These are phyloP conservation scores for Protophormia terraenovae DNA, from an alignment of 2,888 invertebrate species.

Conservation along the genomic window DNA sequence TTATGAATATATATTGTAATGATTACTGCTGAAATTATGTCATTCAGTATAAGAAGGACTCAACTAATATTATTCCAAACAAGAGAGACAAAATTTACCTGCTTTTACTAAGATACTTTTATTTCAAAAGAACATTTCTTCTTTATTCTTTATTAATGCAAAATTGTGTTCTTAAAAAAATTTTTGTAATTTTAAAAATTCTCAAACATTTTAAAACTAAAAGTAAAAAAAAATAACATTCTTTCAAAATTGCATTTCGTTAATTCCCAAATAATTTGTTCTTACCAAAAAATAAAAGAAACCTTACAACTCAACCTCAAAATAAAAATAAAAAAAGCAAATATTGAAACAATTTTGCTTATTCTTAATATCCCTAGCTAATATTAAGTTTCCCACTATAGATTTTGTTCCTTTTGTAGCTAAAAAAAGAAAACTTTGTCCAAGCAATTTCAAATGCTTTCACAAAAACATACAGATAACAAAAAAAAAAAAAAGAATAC, in stretches of 20 bases:
- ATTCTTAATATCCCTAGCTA: constrained; percentile 11
- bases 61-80: too few species aligned
- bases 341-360: neutral
- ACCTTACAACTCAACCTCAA: neutral
- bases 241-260: neutral
- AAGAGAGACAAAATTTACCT: too few species aligned
- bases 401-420: constrained; percentile 8
- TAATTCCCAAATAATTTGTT: constrained; percentile 33
- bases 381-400: constrained; percentile 23
- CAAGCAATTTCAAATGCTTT: constrained; percentile 42
- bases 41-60: too few species aligned
- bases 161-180: too few species aligned
- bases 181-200: too few species aligned
- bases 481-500: neutral
- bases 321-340: neutral
- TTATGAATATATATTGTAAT: too few species aligned
- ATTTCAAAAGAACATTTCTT: too few species aligned
- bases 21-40: too few species aligned
- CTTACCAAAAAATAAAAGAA: neutral
- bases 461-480: constrained; percentile 11
- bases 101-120: too few species aligned
- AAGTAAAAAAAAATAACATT: neutral
- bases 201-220: neutral
- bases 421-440: constrained; percentile 10
- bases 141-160: too few species aligned